These are phyloP conservation scores for Perca schrenkii DNA, from an alignment of 2,113 vertebrate genomes.

Conservation along the genomic window DNA sequence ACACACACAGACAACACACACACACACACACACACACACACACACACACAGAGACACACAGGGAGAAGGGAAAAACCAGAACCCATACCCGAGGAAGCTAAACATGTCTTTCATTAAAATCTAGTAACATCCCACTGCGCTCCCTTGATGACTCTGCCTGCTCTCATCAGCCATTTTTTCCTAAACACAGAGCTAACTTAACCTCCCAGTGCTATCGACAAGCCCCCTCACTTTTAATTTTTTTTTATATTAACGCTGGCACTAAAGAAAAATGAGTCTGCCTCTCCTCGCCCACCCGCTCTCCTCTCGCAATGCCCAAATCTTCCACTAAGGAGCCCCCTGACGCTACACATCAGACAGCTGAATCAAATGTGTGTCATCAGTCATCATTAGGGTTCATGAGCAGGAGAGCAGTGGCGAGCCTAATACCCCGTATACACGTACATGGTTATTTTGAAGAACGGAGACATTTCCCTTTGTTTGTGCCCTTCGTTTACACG, in stretches of 20 bases:
- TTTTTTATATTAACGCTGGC: constrained; percentile 52
- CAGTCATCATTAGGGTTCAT: constrained; percentile 76
- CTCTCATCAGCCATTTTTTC: constrained; percentile 70
- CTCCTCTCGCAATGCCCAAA: constrained; percentile 64
- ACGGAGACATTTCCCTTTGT: no score
- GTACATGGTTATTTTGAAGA: no score
- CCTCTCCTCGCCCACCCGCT: constrained; percentile 49
- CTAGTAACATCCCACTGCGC: constrained; percentile 68
- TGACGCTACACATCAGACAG: constrained; percentile 66
- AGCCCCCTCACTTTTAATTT: constrained; percentile 32
- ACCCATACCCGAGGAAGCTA: constrained; percentile 63
- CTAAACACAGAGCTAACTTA: constrained; percentile 41
- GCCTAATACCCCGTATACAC: background rate
- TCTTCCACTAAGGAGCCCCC: constrained; percentile 71
- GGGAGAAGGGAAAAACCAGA: constrained; percentile 37
- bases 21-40: constrained; percentile 6
- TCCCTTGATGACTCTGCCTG: constrained; percentile 64
- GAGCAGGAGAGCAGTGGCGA: constrained; percentile 33
- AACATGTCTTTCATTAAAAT: constrained; percentile 80
- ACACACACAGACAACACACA: no score
- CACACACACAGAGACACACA: background rate
- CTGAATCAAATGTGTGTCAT: constrained; percentile 75
- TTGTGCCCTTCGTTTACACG: no score
- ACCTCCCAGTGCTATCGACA: constrained; percentile 51
- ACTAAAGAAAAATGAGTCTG: constrained; percentile 67